Conservation (phyloP, 2,888 invertebrate species). For the Hemistola chrysoprasaria region DNA sequence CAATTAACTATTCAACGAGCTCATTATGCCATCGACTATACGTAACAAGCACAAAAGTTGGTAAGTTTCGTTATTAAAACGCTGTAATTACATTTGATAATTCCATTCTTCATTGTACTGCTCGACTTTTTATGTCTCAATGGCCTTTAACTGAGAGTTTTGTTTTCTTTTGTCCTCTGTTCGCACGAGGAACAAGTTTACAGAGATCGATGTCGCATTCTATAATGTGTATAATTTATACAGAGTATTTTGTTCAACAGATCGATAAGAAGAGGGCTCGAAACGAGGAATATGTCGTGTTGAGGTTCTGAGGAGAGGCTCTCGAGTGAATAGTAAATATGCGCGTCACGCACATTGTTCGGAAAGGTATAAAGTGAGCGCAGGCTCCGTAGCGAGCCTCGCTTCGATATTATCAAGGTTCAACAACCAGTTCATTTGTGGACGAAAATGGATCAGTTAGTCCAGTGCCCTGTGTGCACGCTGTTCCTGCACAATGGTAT, state of each 20-base stretch:
- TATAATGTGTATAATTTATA: conserved; percentile 56
- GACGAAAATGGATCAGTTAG: conserved; percentile 68
- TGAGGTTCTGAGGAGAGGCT: conserved; percentile 52
- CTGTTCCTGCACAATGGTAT: conserved; percentile 92
- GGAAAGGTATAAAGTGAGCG: conserved; percentile 54
- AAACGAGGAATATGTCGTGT: conserved; percentile 68
- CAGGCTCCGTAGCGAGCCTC: conserved; percentile 52
- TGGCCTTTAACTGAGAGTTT: conserved; percentile 79
- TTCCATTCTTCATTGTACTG: conserved; percentile 58
- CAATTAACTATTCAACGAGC: conserved; percentile 48
- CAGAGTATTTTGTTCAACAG: conserved; percentile 71
- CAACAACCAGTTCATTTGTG: conserved; percentile 9
- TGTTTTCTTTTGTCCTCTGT: conserved; percentile 79
- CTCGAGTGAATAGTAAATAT: conserved; percentile 68
- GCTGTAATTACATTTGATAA: conserved; percentile 40
- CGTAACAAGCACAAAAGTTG: conserved; percentile 60
- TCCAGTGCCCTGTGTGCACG: conserved; percentile 92
- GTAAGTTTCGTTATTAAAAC: conserved; percentile 48
- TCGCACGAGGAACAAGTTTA: conserved; percentile 66
- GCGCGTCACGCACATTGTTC: conserved; percentile 67
- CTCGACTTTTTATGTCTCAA: conserved; percentile 78
- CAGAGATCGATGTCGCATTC: conserved; percentile 52
- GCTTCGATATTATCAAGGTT: conserved; percentile 33
- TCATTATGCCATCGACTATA: conserved; percentile 64
- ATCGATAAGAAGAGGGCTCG: conserved; percentile 72